Conservation (phyloP, 2,797 vertebrate species). For the Anguilla pacifica region DNA sequence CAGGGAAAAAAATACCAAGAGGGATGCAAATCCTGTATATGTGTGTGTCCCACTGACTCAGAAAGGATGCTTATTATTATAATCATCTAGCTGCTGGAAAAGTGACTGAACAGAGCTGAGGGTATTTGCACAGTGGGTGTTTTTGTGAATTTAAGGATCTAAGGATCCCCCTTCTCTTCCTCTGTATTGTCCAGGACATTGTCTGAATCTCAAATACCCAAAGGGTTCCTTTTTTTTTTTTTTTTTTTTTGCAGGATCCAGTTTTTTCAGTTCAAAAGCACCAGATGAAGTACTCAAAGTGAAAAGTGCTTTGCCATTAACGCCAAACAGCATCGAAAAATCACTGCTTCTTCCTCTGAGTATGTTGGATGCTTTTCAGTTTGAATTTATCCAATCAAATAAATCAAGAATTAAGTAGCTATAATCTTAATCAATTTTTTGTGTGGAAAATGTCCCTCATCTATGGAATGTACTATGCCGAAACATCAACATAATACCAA, state of each 20-base stretch:
- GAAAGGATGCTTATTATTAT: conserved; percentile 3
- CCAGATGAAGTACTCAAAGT: background rate
- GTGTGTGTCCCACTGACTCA: background rate
- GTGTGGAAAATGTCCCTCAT: too few relatives aligned
- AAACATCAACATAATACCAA: too few relatives aligned
- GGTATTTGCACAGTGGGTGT: background rate
- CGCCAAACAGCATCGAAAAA: background rate
- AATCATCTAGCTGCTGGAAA: background rate
- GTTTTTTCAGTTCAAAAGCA: background rate
- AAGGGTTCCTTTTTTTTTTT: background rate
- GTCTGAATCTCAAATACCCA: background rate
- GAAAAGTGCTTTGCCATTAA: background rate
- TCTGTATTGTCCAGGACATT: background rate
- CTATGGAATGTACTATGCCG: too few relatives aligned
- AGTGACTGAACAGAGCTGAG: background rate
- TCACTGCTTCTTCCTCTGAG: too few relatives aligned
- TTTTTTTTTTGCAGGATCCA: background rate
- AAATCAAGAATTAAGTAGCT: too few relatives aligned
- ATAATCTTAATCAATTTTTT: too few relatives aligned
- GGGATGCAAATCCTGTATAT: background rate
- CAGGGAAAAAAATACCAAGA: background rate
- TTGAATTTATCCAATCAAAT: too few relatives aligned
- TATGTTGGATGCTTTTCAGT: too few relatives aligned
- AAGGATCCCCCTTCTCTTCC: too few relatives aligned
- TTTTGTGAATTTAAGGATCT: background rate